Evolutionary conservation across 1,140 invertebrate genomes (phyloP), one percentile per base, ranked within the genome.

Genomic region (Holcopasites calliopsidis): DNA sequence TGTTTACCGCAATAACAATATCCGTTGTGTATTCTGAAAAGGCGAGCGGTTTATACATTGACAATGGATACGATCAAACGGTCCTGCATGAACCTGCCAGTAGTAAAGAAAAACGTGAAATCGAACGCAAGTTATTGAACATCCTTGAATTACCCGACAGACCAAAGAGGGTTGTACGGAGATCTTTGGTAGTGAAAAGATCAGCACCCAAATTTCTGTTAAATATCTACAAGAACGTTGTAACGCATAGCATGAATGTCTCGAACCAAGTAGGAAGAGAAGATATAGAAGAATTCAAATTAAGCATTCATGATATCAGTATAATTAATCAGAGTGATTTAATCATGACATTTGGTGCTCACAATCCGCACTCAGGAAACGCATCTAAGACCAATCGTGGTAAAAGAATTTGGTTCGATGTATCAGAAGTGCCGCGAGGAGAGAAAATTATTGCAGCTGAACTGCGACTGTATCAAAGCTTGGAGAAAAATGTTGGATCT

Each of bases 301-400:
- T 96, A 42, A 95, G 94, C 85, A 93, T 94, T 23, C 92, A 94
- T 75, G 95, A 96, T 87, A 92, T 95, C 73, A 92, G 93, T 35
- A 94, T 94, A 3, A 96, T 97, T 52, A 93, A 95, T 73, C 93
- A 96, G 76, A 96, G 96, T 85, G 97, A 98, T 92, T 94, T 96
- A 79, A 97, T 98, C 76, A 96, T 97, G 93, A 97, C 96, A 75
- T 97, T 97, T 90, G 93, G 95, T 71, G 97, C 95, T 87, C 94
- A 95, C 88, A 95, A 80, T 54, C 77, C 77, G 35, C 60, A 80
- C 60, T 66, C 76, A 13, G 73, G 74, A 1, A 64, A 74, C 8
- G 79, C 93, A n/a, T 89, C 95, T 21, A 92, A 96, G 0, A 76
- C 60, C 13, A 95, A 96, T 61, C 93, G 94, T 83, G 95, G 96